Evolutionary conservation across 2,797 vertebrate species (phyloP).

Genomic region (Pelochelys cantorii): DNA sequence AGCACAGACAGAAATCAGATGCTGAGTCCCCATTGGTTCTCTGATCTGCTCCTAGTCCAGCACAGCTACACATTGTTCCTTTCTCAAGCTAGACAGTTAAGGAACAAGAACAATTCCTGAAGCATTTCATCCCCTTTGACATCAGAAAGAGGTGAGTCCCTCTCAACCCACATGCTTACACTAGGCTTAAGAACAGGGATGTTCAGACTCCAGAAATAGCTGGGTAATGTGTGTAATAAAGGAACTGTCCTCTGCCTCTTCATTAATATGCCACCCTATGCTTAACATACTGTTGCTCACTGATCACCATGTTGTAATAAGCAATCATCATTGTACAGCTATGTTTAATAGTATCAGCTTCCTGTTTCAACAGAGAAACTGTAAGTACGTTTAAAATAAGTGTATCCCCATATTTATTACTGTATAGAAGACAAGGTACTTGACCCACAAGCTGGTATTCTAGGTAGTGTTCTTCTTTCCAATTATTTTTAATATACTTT

Average conservation of each 20-base stretch:
- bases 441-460: accelerated
- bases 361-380: background rate
- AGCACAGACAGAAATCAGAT: background rate
- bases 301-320: background rate
- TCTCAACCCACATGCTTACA: background rate
- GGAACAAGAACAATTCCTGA: background rate
- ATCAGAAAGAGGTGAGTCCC: background rate
- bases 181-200: background rate
- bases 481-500: background rate
- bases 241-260: background rate
- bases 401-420: background rate
- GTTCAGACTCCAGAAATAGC: background rate
- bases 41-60: background rate
- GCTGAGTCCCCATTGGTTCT: background rate
- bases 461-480: background rate
- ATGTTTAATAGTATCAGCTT: background rate
- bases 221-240: background rate
- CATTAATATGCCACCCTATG: background rate
- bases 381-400: background rate
- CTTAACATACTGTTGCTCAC: background rate
- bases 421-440: background rate
- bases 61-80: background rate
- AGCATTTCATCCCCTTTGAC: background rate
- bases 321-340: background rate
- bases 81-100: background rate